A percentile compares a stretch with the other conserved stretches of the same genome.
Evolutionary conservation across 1,140 invertebrate species (phyloP).

Genomic region (Saccostrea glomerata): DNA sequence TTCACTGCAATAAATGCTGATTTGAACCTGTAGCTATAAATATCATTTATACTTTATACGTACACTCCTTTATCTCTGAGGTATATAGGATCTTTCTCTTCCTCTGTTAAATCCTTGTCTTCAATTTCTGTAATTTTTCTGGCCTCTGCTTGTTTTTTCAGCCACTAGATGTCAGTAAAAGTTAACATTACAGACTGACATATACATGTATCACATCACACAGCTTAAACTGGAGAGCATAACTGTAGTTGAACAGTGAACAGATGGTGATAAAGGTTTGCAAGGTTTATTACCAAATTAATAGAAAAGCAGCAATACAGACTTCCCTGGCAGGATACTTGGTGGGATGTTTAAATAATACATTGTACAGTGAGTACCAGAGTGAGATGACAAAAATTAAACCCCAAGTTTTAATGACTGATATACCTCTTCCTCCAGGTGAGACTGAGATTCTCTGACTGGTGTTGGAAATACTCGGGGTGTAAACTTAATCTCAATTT

Average conservation of each 20-base stretch:
- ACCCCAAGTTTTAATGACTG: background rate
- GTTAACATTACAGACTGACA: background rate
- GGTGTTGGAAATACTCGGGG: slow-evolving; percentile 90
- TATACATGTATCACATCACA: background rate
- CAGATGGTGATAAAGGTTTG: too few relatives aligned
- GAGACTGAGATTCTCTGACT: slow-evolving; percentile 86
- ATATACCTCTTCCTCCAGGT: slow-evolving; percentile 86
- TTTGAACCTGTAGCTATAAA: too few relatives aligned
- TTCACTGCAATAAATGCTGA: too few relatives aligned
- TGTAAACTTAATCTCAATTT: slow-evolving; percentile 87
- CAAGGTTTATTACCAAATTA: too few relatives aligned
- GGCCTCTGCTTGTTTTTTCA: slow-evolving; percentile 88
- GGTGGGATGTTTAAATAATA: too few relatives aligned
- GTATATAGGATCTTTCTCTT: slow-evolving; percentile 91
- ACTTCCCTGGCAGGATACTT: too few relatives aligned
- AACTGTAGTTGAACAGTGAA: too few relatives aligned
- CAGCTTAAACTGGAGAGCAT: too few relatives aligned
- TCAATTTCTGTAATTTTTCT: slow-evolving; percentile 86
- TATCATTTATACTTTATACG: slow-evolving; percentile 68
- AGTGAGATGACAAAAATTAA: too few relatives aligned
- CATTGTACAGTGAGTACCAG: too few relatives aligned
- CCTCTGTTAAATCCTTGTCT: slow-evolving; percentile 87
- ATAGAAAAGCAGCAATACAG: too few relatives aligned
- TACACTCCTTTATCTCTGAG: slow-evolving; percentile 90
- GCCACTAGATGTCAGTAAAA: slow-evolving; percentile 81